phyloP scores from a whole-genome alignment of 2,888 invertebrate genomes.

The Microctonus brassicae region DNA sequence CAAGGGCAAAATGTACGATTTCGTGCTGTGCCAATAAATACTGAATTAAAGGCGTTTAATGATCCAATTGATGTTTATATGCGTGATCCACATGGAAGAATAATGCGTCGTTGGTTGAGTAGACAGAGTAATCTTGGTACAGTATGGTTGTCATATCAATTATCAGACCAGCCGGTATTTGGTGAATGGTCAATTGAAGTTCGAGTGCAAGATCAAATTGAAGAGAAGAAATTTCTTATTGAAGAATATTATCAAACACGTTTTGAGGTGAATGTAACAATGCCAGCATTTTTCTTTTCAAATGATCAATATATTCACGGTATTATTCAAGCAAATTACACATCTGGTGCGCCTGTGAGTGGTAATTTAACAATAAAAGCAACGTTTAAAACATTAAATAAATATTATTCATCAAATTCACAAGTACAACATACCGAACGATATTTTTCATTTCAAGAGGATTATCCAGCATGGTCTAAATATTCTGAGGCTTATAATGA shows the following conservation, averaged over 20 bases:
- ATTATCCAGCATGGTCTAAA: slow-evolving; percentile 85
- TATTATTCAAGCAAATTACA: slow-evolving; percentile 93
- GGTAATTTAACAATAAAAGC: slow-evolving; percentile 92
- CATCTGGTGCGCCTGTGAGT: slow-evolving; percentile 90
- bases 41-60: slow-evolving; percentile 90
- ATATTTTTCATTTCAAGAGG: slow-evolving; percentile 84
- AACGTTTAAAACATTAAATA: slow-evolving; percentile 78
- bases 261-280: slow-evolving; percentile 95
- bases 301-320: slow-evolving; percentile 88
- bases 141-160: slow-evolving; percentile 90
- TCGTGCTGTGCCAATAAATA: slow-evolving; percentile 92
- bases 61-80: slow-evolving; percentile 93
- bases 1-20: slow-evolving; percentile 92
- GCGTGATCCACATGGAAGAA: slow-evolving; percentile 88
- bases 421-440: slow-evolving; percentile 73
- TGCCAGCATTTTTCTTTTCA: slow-evolving; percentile 94
- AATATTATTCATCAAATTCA: slow-evolving; percentile 38
- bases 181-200: slow-evolving; percentile 94
- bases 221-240: slow-evolving; percentile 87
- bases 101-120: slow-evolving; percentile 94
- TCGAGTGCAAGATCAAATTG: slow-evolving; percentile 88
- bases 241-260: slow-evolving; percentile 96
- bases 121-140: slow-evolving; percentile 91
- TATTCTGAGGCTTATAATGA: slow-evolving; percentile 75
- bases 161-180: slow-evolving; percentile 92